phyloP scores from a whole-genome alignment of 2,888 invertebrate species.

The Crematogaster levior region DNA sequence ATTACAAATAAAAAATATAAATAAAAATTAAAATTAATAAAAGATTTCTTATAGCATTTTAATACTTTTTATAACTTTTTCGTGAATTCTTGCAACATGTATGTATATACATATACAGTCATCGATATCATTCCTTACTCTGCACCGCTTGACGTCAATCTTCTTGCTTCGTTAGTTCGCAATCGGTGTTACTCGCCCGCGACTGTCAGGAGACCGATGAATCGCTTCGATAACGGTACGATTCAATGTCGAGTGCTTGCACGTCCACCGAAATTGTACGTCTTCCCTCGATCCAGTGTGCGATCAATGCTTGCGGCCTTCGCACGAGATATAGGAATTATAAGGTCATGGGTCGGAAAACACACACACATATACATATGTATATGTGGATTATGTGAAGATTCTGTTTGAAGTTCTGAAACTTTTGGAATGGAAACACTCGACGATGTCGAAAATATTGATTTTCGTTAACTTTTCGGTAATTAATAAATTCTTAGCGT shows the following conservation, averaged over 20 bases:
- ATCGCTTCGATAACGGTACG: conserved; percentile 43
- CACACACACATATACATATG: background rate
- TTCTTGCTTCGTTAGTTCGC: conserved; percentile 7
- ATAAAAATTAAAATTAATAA: background rate
- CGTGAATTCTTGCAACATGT: background rate
- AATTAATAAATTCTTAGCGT: conserved; percentile 23
- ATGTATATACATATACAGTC: background rate
- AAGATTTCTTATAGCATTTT: background rate
- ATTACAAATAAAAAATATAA: background rate
- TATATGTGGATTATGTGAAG: background rate
- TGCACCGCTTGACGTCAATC: background rate
- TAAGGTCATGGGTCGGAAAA: conserved; percentile 46
- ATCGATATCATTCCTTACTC: background rate
- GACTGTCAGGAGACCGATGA: conserved; percentile 26
- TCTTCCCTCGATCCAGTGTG: conserved; percentile 52
- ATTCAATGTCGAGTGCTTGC: conserved; percentile 57
- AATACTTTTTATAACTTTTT: background rate
- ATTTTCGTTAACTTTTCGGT: conserved; percentile 19
- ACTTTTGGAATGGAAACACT: conserved; percentile 30
- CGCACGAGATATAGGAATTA: conserved; percentile 40
- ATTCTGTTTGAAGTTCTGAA: conserved; percentile 19
- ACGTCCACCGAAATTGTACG: conserved; percentile 64
- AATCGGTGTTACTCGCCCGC: background rate
- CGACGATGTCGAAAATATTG: conserved; percentile 9
- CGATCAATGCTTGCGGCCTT: conserved; percentile 56